These are phyloP conservation scores for Pherbina coryleti DNA, from an alignment of 2,888 invertebrate genomes.

Conservation along the genomic window DNA sequence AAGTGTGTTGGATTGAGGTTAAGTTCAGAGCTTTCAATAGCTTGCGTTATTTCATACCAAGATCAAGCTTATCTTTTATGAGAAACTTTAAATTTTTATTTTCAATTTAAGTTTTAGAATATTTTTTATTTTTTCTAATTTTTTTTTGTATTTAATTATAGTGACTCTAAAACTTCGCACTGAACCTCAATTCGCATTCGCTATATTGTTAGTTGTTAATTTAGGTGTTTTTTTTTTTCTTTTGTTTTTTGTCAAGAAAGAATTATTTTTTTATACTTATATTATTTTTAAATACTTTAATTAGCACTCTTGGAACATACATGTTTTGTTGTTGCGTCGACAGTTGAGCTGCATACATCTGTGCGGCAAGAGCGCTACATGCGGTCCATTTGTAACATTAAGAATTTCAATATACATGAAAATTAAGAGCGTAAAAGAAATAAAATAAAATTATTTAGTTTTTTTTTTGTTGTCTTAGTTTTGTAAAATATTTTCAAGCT, in stretches of 20 bases:
- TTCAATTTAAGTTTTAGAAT: neutral
- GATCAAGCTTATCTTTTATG: too few relatives aligned
- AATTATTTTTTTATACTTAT: constrained; percentile 38
- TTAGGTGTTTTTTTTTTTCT: constrained; percentile 23
- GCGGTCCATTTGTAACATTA: constrained; percentile 52
- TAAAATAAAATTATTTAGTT: constrained; percentile 48
- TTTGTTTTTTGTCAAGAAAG: constrained; percentile 31
- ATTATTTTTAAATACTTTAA: constrained; percentile 42
- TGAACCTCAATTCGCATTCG: constrained; percentile 2
- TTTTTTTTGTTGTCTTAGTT: constrained; percentile 40
- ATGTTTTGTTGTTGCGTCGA: constrained; percentile 94
- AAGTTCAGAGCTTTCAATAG: neutral
- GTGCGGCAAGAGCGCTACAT: constrained; percentile 94
- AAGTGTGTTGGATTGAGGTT: constrained; percentile 48
- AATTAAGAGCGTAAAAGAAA: constrained; percentile 48
- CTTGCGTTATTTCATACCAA: too few relatives aligned
- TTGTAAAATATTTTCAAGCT: constrained; percentile 30
- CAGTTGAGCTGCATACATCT: constrained; percentile 94
- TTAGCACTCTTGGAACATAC: constrained; percentile 75
- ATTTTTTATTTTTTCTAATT: neutral
- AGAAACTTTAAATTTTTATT: too few relatives aligned
- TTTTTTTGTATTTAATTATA: neutral
- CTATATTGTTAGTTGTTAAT: constrained; percentile 32
- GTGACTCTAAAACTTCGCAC: neutral
- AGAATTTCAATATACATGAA: constrained; percentile 43